Percentiles rank a stretch among this genome's conserved stretches.
phyloP scores from a whole-genome alignment of 2,797 vertebrate genomes.

The Tolypeutes matacus region DNA sequence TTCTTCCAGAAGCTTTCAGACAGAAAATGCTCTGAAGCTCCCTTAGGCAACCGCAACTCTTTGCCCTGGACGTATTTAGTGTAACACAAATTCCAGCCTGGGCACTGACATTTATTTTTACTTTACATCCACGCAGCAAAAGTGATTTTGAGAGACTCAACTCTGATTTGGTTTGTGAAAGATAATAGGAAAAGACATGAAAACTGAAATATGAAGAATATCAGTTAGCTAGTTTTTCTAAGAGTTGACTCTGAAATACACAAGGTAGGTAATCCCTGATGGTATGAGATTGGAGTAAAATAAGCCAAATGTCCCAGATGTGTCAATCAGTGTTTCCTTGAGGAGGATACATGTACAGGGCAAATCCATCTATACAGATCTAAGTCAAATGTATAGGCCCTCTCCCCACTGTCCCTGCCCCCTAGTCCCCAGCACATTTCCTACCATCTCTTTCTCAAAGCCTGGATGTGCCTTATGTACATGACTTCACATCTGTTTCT shows the following conservation, averaged over 20 bases:
- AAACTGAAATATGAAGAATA: conserved; percentile 37
- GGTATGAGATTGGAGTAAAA: conserved; percentile 24
- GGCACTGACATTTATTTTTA: neutral
- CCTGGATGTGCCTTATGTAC: neutral
- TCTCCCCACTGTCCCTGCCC: neutral
- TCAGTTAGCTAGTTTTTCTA: conserved; percentile 55
- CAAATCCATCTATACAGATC: neutral
- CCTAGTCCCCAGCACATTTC: fast-evolving
- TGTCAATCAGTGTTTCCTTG: conserved; percentile 7
- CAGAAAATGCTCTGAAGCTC: neutral
- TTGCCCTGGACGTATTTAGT: neutral
- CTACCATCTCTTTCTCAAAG: neutral
- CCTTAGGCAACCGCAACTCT: neutral
- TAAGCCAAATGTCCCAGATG: conserved; percentile 35
- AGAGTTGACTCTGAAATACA: conserved; percentile 17
- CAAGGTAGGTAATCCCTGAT: neutral
- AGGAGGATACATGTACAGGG: neutral
- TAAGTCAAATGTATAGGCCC: fast-evolving
- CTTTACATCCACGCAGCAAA: neutral
- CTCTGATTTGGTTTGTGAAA: conserved; percentile 35
- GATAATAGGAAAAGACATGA: neutral
- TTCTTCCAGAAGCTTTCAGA: conserved; percentile 9
- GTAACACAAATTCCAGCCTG: neutral
- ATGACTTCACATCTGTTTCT: too few species aligned
- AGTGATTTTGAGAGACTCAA: neutral